A percentile compares a stretch with the other conserved stretches of the same genome.
Conservation (phyloP, 2,888 invertebrate species). For the Aphidoletes aphidimyza region DNA sequence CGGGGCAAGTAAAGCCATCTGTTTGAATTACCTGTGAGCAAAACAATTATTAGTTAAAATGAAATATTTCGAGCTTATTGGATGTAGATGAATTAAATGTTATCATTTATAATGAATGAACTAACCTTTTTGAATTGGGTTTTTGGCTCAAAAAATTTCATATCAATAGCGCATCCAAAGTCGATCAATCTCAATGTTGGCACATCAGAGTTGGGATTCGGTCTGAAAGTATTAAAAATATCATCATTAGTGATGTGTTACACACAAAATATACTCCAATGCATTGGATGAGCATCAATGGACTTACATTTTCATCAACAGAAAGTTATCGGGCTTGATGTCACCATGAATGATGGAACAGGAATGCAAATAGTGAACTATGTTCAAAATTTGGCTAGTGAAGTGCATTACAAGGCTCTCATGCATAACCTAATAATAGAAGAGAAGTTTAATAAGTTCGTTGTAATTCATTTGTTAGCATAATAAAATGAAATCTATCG, state of each 20-base stretch:
- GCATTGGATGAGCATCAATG: not conserved
- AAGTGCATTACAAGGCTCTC: conserved; percentile 82
- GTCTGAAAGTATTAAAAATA: conserved; percentile 66
- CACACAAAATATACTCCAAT: not conserved
- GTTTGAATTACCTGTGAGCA: conserved; percentile 78
- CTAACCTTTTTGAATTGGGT: conserved; percentile 78
- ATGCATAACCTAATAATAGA: conserved; percentile 74
- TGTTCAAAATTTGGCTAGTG: conserved; percentile 85
- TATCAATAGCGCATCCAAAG: conserved; percentile 95
- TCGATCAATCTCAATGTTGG: conserved; percentile 89
- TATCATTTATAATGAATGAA: not conserved
- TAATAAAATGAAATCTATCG: conserved; percentile 52
- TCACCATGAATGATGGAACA: conserved; percentile 94
- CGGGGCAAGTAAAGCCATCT: conserved; percentile 86
- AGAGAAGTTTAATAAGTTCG: no score
- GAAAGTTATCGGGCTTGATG: conserved; percentile 95
- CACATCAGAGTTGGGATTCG: conserved; percentile 73
- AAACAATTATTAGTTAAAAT: conserved; percentile 13
- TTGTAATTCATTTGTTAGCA: not conserved
- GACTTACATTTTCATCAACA: conserved; percentile 79
- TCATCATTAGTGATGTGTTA: no score
- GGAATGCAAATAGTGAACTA: conserved; percentile 85
- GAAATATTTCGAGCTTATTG: no score
- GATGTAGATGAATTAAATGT: no score
- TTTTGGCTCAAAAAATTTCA: conserved; percentile 83